A percentile compares a stretch with the other conserved stretches of the same genome.
These are phyloP conservation scores for Corvus hawaiiensis DNA, from an alignment of 2,113 vertebrate species.

Conservation along the genomic window DNA sequence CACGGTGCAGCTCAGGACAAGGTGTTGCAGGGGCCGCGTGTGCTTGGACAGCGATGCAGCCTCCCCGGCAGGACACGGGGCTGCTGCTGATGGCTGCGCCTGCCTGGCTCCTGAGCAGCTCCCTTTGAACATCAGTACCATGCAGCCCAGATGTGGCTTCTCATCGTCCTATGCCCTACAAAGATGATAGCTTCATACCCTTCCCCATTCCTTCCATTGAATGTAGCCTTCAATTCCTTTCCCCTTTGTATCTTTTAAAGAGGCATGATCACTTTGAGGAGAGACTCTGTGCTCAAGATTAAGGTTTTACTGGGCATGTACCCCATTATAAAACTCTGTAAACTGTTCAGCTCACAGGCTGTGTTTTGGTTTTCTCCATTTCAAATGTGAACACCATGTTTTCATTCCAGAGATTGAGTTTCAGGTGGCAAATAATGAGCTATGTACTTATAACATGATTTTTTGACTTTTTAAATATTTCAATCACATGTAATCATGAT, in stretches of 20 bases:
- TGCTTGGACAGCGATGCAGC: rapidly evolving
- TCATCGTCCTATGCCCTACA: background rate
- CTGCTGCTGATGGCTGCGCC: background rate
- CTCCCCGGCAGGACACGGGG: rapidly evolving
- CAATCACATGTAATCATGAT: background rate
- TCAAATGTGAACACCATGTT: background rate
- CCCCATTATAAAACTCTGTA: background rate
- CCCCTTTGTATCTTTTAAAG: background rate
- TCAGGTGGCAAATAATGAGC: background rate
- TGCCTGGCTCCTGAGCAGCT: background rate
- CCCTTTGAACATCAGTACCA: background rate
- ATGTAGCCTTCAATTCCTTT: background rate
- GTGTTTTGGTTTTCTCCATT: background rate
- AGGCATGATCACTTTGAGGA: background rate
- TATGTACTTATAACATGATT: background rate
- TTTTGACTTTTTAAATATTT: background rate
- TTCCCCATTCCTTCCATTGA: background rate
- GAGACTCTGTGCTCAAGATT: background rate
- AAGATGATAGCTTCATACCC: background rate
- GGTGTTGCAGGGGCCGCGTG: rapidly evolving
- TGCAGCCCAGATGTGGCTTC: background rate
- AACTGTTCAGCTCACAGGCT: background rate
- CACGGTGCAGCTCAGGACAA: background rate
- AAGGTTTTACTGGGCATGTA: background rate
- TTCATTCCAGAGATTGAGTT: background rate